Evolutionary conservation across 2,888 invertebrate genomes (phyloP).

Genomic region (Oligia strigilis): DNA sequence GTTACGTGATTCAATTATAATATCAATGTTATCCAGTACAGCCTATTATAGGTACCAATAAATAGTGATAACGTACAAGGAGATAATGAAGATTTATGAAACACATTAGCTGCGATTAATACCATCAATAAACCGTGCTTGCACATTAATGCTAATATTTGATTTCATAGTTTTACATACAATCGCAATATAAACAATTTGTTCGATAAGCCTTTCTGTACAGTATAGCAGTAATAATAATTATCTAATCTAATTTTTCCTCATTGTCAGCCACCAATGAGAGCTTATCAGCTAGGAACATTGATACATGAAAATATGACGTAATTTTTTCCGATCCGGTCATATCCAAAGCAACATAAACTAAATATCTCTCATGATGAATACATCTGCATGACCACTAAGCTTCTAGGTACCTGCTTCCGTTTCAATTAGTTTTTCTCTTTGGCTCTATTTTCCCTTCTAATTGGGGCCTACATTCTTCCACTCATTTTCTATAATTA

Average conservation of each 20-base stretch:
- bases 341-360: background rate
- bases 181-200: slow-evolving; percentile 20
- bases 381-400: no score
- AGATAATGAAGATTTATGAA: slow-evolving; percentile 37
- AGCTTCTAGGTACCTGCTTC: background rate
- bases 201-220: slow-evolving; percentile 39
- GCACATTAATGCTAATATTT: slow-evolving; percentile 43
- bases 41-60: slow-evolving; percentile 19
- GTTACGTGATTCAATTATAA: background rate
- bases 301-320: background rate
- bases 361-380: background rate
- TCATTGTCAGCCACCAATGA: background rate
- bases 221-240: slow-evolving; percentile 9
- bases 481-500: background rate
- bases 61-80: slow-evolving; percentile 37
- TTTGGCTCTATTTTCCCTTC: background rate
- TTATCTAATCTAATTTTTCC: slow-evolving; percentile 25
- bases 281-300: slow-evolving; percentile 34
- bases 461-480: no score
- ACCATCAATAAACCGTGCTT: slow-evolving; percentile 40
- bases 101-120: slow-evolving; percentile 34
- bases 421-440: background rate
- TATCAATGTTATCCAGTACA: slow-evolving; percentile 9
- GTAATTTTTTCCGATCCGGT: background rate
- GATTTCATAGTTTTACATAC: slow-evolving; percentile 14